Evolutionary conservation across 2,888 invertebrate genomes (phyloP).

Genomic region (Drosophila neonasuta): DNA sequence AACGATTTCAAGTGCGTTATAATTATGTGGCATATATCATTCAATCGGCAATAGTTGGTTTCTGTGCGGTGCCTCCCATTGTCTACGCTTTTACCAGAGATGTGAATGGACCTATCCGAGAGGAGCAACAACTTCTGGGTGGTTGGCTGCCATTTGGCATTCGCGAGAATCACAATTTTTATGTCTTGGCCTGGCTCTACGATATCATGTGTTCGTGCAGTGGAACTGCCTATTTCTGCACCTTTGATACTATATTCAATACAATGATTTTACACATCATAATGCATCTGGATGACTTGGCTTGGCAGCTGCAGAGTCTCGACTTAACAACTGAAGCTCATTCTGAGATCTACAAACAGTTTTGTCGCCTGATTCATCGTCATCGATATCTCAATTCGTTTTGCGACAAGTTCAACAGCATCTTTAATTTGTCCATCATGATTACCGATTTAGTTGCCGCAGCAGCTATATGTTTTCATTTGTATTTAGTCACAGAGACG

Average conservation of each 20-base stretch:
- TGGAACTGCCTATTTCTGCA: conserved; percentile 39
- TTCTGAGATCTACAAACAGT: conserved; percentile 2
- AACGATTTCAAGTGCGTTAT: not conserved
- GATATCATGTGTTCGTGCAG: conserved; percentile 18
- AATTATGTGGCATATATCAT: not conserved
- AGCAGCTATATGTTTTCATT: conserved; percentile 51
- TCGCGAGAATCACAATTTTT: conserved; percentile 38
- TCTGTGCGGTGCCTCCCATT: conserved; percentile 2
- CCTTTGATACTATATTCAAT: conserved; percentile 52
- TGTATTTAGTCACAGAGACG: conserved; percentile 57
- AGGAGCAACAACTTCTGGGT: conserved; percentile 49
- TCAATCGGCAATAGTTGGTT: not conserved
- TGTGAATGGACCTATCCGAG: conserved; percentile 23
- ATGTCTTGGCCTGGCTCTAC: conserved; percentile 31
- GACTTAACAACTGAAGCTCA: not conserved
- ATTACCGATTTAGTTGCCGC: conserved; percentile 47
- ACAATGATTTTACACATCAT: conserved; percentile 52
- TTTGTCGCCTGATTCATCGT: conserved; percentile 40
- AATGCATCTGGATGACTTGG: conserved; percentile 52
- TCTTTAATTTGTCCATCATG: conserved; percentile 49
- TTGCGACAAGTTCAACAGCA: conserved; percentile 48
- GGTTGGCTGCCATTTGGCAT: conserved; percentile 53
- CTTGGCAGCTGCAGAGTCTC: conserved; percentile 21
- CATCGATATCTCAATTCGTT: conserved; percentile 55
- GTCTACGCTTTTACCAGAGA: conserved; percentile 28